Evolutionary conservation across 2,888 invertebrate genomes (phyloP).

Genomic region (Drymonia ruficornis): DNA sequence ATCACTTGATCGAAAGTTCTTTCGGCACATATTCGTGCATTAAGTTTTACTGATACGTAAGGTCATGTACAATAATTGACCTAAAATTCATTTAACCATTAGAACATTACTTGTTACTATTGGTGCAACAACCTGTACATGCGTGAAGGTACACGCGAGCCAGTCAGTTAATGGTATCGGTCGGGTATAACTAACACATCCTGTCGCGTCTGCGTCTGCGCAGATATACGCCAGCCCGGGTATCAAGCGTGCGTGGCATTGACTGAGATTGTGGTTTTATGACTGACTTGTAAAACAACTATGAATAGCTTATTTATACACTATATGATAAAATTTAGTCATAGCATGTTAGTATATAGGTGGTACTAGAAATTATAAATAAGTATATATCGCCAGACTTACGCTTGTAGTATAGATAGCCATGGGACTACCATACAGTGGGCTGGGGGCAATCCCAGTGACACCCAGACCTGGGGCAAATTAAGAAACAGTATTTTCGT

Average conservation of each 20-base stretch:
- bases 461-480: too few species aligned
- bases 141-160: conserved; percentile 55
- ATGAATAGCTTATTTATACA: not conserved
- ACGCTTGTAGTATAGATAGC: too few species aligned
- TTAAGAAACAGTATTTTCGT: too few species aligned
- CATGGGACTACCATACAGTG: too few species aligned
- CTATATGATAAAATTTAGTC: not conserved
- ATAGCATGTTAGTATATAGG: not conserved
- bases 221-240: conserved; percentile 7
- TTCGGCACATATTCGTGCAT: too few species aligned
- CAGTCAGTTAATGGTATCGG: conserved; percentile 59
- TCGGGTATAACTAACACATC: conserved; percentile 64
- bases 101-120: too few species aligned
- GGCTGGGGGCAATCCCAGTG: too few species aligned
- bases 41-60: too few species aligned
- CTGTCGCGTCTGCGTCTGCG: conserved; percentile 45
- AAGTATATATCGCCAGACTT: too few species aligned
- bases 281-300: conserved; percentile 3
- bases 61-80: too few species aligned
- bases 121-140: conserved; percentile 40
- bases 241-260: not conserved
- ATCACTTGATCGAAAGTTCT: too few species aligned
- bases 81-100: too few species aligned
- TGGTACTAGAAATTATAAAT: not conserved
- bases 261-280: not conserved